Evolutionary conservation across 2,113 vertebrate genomes (phyloP).

Genomic region (Oreochromis tanganicae): DNA sequence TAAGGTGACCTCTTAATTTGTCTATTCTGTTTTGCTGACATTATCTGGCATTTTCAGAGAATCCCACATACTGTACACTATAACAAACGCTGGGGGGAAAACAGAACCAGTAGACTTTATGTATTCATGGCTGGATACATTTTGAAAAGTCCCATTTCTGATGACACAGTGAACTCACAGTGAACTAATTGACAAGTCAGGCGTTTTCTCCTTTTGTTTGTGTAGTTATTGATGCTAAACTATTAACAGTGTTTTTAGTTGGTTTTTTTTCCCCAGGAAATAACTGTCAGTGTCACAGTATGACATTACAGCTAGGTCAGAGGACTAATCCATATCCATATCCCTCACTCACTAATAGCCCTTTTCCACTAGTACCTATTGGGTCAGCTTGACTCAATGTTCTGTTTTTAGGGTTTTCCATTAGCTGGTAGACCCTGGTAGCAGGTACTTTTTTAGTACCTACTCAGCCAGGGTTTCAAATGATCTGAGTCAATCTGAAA

Average conservation of each 20-base stretch:
- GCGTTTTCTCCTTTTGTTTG: background rate
- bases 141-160: background rate
- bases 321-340: background rate
- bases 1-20: background rate
- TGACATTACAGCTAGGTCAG: background rate
- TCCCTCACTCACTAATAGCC: background rate
- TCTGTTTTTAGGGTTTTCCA: background rate
- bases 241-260: background rate
- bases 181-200: background rate
- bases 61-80: background rate
- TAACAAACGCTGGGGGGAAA: background rate
- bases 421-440: background rate
- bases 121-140: background rate
- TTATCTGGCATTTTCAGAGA: background rate
- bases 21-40: background rate
- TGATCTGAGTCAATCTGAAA: background rate
- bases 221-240: background rate
- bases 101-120: background rate
- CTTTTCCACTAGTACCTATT: background rate
- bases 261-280: fast-evolving
- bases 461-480: background rate
- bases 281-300: background rate
- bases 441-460: background rate
- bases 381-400: background rate
- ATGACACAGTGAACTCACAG: background rate